phyloP scores from a whole-genome alignment of 2,888 invertebrate species.

The Morpho deidamia region DNA sequence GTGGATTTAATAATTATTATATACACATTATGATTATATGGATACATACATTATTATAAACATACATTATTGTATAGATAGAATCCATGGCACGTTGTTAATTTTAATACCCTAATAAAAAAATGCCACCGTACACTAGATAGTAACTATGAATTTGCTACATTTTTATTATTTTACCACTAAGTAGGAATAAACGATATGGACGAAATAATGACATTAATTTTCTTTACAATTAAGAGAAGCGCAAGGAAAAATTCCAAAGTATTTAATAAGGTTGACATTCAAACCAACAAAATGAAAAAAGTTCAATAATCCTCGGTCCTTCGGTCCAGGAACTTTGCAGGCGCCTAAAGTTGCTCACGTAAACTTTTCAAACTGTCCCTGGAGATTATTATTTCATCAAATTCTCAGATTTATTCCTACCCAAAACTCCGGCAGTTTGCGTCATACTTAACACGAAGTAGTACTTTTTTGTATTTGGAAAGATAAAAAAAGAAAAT shows the following conservation, averaged over 20 bases:
- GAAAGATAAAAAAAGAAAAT: constrained; percentile 12
- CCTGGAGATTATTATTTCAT: constrained; percentile 18
- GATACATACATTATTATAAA: too few species aligned
- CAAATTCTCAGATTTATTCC: constrained; percentile 20
- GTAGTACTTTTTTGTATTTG: constrained; percentile 22
- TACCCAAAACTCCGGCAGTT: constrained; percentile 4
- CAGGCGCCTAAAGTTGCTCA: constrained; percentile 15
- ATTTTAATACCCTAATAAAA: too few species aligned
- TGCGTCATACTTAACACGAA: constrained; percentile 3
- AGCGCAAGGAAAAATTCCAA: neutral
- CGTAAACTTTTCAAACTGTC: constrained; percentile 17
- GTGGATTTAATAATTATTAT: too few species aligned
- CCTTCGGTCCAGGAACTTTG: neutral
- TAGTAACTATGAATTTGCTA: too few species aligned
- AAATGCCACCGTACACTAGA: too few species aligned
- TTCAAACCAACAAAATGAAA: constrained; percentile 12
- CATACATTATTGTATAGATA: too few species aligned
- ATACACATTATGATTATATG: too few species aligned
- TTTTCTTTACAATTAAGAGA: neutral
- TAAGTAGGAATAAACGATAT: too few species aligned
- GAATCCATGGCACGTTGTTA: too few species aligned
- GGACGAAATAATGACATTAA: neutral
- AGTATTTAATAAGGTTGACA: neutral
- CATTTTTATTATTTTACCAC: too few species aligned
- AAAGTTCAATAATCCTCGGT: constrained; percentile 10